These are phyloP conservation scores for Neopipo cinnamomea DNA, from an alignment of 2,113 vertebrate genomes.

Conservation along the genomic window DNA sequence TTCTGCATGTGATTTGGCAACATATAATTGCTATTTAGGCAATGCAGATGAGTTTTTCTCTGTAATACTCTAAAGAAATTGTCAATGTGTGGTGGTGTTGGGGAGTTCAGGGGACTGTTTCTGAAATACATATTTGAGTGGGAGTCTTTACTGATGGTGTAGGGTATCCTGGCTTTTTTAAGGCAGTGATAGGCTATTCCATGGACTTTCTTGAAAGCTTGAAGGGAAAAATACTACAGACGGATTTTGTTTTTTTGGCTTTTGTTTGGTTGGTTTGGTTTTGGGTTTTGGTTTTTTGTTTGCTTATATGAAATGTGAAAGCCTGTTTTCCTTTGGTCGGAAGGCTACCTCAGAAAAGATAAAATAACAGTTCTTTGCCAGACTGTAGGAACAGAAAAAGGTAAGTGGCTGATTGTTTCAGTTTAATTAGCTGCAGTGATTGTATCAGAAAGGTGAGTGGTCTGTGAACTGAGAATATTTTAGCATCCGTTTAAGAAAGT, in stretches of 20 bases:
- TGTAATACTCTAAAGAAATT: background rate
- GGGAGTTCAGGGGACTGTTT: background rate
- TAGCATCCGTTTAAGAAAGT: background rate
- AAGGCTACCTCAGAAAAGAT: background rate
- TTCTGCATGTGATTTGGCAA: background rate
- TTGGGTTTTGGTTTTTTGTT: background rate
- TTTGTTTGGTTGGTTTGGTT: background rate
- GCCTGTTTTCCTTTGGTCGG: background rate
- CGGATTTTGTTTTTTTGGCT: background rate
- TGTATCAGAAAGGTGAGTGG: background rate
- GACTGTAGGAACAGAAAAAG: background rate
- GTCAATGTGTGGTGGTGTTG: background rate
- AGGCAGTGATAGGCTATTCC: background rate
- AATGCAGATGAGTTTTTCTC: background rate
- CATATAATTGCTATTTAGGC: background rate
- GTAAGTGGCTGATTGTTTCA: background rate
- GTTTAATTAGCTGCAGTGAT: background rate
- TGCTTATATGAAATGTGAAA: background rate
- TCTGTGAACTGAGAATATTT: background rate
- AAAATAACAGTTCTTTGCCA: background rate
- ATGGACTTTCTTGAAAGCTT: background rate
- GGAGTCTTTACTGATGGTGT: background rate
- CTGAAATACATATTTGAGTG: background rate
- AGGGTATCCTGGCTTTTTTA: background rate
- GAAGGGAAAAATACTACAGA: background rate